phyloP scores from a whole-genome alignment of 2,888 invertebrate species.

The Acanthacorydalis orientalis region DNA sequence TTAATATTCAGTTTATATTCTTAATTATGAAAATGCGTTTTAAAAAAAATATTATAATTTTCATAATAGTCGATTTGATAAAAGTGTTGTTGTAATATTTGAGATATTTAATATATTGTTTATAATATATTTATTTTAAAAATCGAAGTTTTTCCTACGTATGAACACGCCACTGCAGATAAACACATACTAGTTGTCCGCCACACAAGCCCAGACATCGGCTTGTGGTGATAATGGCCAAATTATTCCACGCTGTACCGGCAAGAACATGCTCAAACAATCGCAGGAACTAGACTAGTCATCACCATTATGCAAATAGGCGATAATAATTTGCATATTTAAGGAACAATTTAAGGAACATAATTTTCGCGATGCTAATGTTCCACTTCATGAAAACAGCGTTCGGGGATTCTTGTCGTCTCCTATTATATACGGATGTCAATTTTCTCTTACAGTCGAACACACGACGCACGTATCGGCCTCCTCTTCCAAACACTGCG shows the following conservation, averaged over 20 bases:
- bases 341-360: slow-evolving; percentile 24
- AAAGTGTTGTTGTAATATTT: too few species aligned
- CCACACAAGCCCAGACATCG: slow-evolving; percentile 8
- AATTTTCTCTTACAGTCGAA: background rate
- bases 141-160: too few species aligned
- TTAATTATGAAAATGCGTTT: too few species aligned
- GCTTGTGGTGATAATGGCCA: slow-evolving; percentile 22
- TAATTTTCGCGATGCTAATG: slow-evolving; percentile 19
- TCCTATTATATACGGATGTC: background rate
- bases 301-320: slow-evolving; percentile 26
- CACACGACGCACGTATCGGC: background rate
- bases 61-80: too few species aligned
- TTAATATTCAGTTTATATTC: too few species aligned
- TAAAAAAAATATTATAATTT: too few species aligned
- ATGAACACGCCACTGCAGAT: too few species aligned
- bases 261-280: slow-evolving; percentile 21
- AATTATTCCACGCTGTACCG: slow-evolving; percentile 19
- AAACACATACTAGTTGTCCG: too few species aligned
- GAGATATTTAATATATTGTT: too few species aligned
- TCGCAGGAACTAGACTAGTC: slow-evolving; percentile 13
- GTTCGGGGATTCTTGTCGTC: background rate
- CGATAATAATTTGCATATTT: slow-evolving; percentile 26
- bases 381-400: slow-evolving; percentile 8
- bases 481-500: background rate
- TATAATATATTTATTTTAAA: too few species aligned